Percentiles rank a stretch among this genome's conserved stretches.
Conservation (phyloP, 2,797 vertebrate genomes). For the Holocentrus rufus region DNA sequence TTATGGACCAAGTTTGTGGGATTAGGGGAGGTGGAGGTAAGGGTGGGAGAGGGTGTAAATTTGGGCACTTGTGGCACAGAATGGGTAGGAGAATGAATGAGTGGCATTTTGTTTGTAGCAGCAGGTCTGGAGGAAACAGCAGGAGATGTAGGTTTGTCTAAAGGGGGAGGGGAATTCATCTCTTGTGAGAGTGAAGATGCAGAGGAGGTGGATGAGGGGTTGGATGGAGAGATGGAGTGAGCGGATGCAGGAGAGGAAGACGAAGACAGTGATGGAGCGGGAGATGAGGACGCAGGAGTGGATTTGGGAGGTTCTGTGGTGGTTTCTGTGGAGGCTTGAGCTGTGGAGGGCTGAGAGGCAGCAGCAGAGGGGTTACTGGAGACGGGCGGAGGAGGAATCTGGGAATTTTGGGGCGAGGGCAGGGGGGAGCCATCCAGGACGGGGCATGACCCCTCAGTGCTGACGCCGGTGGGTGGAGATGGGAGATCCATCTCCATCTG, state of each 20-base stretch:
- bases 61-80: slow-evolving; percentile 8
- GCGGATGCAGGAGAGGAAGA: slow-evolving; percentile 11
- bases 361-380: slow-evolving; percentile 26
- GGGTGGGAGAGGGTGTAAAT: slow-evolving; percentile 11
- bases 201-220: background rate
- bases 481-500: slow-evolving; percentile 67
- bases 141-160: slow-evolving; percentile 20
- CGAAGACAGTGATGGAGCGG: background rate
- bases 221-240: too few species aligned
- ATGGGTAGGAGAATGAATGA: background rate
- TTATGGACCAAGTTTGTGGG: background rate
- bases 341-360: slow-evolving; percentile 1
- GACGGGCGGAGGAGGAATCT: slow-evolving; percentile 28
- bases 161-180: slow-evolving; percentile 12
- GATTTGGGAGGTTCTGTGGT: slow-evolving; percentile 3
- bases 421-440: slow-evolving; percentile 29
- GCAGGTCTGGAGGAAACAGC: slow-evolving; percentile 1
- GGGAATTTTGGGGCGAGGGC: slow-evolving; percentile 28
- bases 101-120: slow-evolving; percentile 4
- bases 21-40: slow-evolving; percentile 9
- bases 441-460: slow-evolving; percentile 43
- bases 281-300: background rate
- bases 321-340: slow-evolving; percentile 25
- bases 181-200: slow-evolving; percentile 23
- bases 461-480: slow-evolving; percentile 46